Evolutionary conservation across 1,140 invertebrate species (phyloP), one percentile per base, ranked within the genome.

Genomic region (Drosophila seguyi): DNA sequence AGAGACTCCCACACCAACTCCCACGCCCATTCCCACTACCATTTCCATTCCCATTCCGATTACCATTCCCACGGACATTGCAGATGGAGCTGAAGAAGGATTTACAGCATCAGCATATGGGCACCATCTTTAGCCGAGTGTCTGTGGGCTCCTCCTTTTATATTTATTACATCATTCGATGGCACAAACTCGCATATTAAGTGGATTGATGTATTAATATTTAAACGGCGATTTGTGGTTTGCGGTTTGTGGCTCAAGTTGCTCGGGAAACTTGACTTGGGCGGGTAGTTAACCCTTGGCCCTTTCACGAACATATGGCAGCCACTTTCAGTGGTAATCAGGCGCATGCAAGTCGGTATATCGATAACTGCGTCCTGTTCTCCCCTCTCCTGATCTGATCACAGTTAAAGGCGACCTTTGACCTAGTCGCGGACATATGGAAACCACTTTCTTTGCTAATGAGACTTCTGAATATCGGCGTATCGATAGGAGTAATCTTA

Each of bases 171-270:
- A 87, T 76, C 87, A 90, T 86, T 91, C 80, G 74, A 60, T 71
- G 77, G 80, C 81, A 81, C 67, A 91, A 90, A 83, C 80, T 86
- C 87, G 73, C 87, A 83, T 90, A 86, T 90, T 91, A 87, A 90
- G 82, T 90, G 83, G 87, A 90, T 90, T 90, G 87, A 91, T 91
- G 82, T 91, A 90, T 90, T 87, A 90, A 90, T 91, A 90, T 90
- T 90, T 90, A 86, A 90, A 86, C 80, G 82, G 69, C 74, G 87
- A 86, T 86, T 90, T 90, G 86, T 76, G 86, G 86, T 60, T 84
- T 59, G 62, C 27, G 50, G 36, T 38, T 45, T 44, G 18, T 38
- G 34, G 25, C 50, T 41, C 27, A 57, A 53, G 55, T 44, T 76
- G 34, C 47, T 69, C 73, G 13, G 62, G 42, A 47, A 67, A 56